These are phyloP conservation scores for Melipona beecheii DNA, from an alignment of 2,888 invertebrate genomes.

Conservation along the genomic window DNA sequence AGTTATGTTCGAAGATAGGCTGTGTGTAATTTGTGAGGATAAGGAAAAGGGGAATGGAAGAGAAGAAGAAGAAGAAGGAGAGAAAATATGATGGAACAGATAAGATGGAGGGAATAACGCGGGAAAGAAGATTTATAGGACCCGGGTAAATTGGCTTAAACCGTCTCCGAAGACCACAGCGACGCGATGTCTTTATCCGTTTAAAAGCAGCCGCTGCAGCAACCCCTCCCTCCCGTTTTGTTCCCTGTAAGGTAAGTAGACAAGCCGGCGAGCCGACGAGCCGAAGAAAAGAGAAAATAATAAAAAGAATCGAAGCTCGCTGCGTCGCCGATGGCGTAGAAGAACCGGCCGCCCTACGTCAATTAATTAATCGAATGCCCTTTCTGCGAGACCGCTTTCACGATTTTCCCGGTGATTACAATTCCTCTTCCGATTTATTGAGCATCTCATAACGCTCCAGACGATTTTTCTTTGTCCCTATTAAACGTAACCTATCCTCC, in stretches of 20 bases:
- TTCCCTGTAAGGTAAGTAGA: conserved; percentile 14
- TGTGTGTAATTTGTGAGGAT: conserved; percentile 1
- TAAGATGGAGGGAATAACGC: neutral
- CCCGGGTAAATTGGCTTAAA: conserved; percentile 75
- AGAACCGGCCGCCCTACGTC: conserved; percentile 48
- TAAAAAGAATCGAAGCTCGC: conserved; percentile 36
- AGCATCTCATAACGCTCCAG: conserved; percentile 57
- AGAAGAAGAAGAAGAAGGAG: neutral
- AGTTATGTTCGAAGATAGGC: neutral
- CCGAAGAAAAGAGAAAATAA: neutral
- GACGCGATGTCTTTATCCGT: conserved; percentile 70
- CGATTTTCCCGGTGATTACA: conserved; percentile 49
- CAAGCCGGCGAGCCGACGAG: neutral
- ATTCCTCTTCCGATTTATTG: conserved; percentile 55
- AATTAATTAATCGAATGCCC: conserved; percentile 57
- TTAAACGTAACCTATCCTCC: conserved; percentile 17
- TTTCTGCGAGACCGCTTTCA: conserved; percentile 45
- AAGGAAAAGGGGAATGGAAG: neutral
- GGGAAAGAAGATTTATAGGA: conserved; percentile 59
- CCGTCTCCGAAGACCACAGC: conserved; percentile 64
- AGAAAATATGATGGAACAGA: conserved; percentile 10
- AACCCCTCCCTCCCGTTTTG: conserved; percentile 14
- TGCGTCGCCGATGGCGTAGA: conserved; percentile 39
- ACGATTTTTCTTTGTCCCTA: conserved; percentile 41
- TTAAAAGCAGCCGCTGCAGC: conserved; percentile 60